Conservation (phyloP, 2,888 invertebrate species). For the Idaea straminata region DNA sequence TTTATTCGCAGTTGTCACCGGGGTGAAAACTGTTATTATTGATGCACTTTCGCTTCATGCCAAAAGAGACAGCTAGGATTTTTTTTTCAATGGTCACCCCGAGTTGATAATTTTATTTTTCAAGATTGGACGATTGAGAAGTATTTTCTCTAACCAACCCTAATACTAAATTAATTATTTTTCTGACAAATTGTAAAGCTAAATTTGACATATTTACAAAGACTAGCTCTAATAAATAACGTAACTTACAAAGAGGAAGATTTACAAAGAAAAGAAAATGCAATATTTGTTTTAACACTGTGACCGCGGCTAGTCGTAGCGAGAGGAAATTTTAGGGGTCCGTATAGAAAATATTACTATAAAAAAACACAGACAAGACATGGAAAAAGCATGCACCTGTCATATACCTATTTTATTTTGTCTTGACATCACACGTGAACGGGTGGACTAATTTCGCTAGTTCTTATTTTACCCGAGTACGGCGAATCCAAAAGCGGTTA, state of each 20-base stretch:
- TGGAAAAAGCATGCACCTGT: too few species aligned
- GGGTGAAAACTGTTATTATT: background rate
- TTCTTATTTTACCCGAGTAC: too few species aligned
- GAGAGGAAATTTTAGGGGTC: constrained; percentile 29
- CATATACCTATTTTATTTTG: too few species aligned
- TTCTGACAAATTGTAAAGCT: constrained; percentile 17
- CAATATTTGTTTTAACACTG: constrained; percentile 45
- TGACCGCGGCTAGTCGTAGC: constrained; percentile 30
- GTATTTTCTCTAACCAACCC: too few species aligned
- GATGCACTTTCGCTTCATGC: background rate
- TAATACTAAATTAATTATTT: background rate
- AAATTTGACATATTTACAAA: background rate
- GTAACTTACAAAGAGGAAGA: constrained; percentile 20
- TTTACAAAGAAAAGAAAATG: constrained; percentile 31
- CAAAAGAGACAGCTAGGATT: background rate
- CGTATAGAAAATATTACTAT: constrained; percentile 13
- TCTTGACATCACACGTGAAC: too few species aligned
- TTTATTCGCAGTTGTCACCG: background rate
- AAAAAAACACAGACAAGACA: too few species aligned
- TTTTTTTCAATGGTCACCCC: background rate
- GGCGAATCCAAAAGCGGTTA: too few species aligned
- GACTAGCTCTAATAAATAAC: constrained; percentile 16
- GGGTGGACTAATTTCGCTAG: too few species aligned
- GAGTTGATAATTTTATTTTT: too few species aligned
- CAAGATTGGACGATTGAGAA: too few species aligned